These are phyloP conservation scores for Electrophaes corylata DNA, from an alignment of 2,888 invertebrate species.

Conservation along the genomic window DNA sequence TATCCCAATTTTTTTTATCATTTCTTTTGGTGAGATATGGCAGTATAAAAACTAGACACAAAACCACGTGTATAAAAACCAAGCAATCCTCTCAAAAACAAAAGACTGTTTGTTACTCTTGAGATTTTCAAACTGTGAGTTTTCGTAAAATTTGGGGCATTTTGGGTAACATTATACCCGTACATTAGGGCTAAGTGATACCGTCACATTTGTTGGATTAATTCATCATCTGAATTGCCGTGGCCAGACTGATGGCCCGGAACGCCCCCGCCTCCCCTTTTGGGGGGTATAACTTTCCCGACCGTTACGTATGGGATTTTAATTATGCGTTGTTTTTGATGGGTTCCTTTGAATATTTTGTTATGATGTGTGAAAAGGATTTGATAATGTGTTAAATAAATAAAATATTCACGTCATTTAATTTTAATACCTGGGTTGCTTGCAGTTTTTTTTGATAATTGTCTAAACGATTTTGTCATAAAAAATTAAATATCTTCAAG, in stretches of 20 bases:
- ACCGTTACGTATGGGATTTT: slow-evolving; percentile 70
- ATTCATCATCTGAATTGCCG: slow-evolving; percentile 85
- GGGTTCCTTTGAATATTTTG: slow-evolving; percentile 29
- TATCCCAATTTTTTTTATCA: too few relatives aligned
- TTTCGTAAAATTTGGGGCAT: slow-evolving; percentile 55
- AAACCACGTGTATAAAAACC: slow-evolving; percentile 50
- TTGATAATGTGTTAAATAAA: too few relatives aligned
- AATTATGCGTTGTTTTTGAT: slow-evolving; percentile 63
- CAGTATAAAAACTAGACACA: slow-evolving; percentile 38
- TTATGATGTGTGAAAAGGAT: background rate
- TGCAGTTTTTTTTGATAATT: too few relatives aligned
- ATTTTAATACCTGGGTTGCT: too few relatives aligned
- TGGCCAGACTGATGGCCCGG: slow-evolving; percentile 83
- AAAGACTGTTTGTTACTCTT: slow-evolving; percentile 57
- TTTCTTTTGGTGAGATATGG: too few relatives aligned
- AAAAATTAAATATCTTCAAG: too few relatives aligned
- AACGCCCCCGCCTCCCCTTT: slow-evolving; percentile 57
- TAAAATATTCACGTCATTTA: too few relatives aligned
- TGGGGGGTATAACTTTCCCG: slow-evolving; percentile 55
- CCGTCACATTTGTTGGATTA: slow-evolving; percentile 85
- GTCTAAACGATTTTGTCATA: too few relatives aligned
- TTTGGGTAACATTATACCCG: slow-evolving; percentile 82
- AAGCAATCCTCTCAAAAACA: slow-evolving; percentile 59
- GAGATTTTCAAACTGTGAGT: slow-evolving; percentile 64
- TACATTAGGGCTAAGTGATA: slow-evolving; percentile 85